A percentile compares a stretch with the other conserved stretches of the same genome.
Conservation (phyloP, 2,888 invertebrate genomes). For the Hymenopus coronatus region DNA sequence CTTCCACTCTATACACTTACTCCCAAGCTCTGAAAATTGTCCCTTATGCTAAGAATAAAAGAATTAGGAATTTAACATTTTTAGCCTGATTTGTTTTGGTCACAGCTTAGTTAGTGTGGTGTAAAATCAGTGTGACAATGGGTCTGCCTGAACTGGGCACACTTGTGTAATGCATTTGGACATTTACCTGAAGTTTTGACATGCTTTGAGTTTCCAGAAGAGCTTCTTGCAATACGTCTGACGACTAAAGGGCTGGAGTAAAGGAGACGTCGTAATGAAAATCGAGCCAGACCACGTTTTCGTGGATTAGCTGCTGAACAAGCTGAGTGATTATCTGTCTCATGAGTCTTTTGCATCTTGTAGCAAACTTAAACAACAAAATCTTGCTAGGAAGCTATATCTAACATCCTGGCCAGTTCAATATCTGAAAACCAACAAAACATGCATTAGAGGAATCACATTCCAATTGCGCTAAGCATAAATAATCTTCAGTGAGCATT, state of each 20-base stretch:
- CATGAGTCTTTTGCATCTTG: constrained; percentile 31
- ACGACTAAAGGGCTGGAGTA: constrained; percentile 70
- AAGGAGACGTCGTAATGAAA: constrained; percentile 66
- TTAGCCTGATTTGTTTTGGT: too few species aligned
- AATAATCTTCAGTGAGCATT: too few species aligned
- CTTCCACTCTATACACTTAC: too few species aligned
- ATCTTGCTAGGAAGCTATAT: constrained; percentile 8
- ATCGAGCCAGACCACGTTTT: constrained; percentile 53
- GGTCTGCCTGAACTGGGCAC: too few species aligned
- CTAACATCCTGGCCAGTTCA: neutral
- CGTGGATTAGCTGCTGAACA: constrained; percentile 45
- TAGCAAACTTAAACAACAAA: neutral
- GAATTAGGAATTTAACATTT: too few species aligned
- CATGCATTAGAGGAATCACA: neutral
- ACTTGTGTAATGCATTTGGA: neutral
- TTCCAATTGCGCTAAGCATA: neutral
- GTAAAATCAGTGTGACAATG: too few species aligned
- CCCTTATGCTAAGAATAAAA: too few species aligned
- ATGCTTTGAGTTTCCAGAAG: constrained; percentile 33
- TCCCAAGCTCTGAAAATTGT: too few species aligned
- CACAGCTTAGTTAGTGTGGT: too few species aligned
- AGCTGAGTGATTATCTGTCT: constrained; percentile 36
- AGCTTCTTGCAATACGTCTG: constrained; percentile 57
- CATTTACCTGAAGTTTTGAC: constrained; percentile 29
- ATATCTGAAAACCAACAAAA: neutral